phyloP scores from a whole-genome alignment of 2,797 vertebrate genomes.

The Acestrorhynchus altus region DNA sequence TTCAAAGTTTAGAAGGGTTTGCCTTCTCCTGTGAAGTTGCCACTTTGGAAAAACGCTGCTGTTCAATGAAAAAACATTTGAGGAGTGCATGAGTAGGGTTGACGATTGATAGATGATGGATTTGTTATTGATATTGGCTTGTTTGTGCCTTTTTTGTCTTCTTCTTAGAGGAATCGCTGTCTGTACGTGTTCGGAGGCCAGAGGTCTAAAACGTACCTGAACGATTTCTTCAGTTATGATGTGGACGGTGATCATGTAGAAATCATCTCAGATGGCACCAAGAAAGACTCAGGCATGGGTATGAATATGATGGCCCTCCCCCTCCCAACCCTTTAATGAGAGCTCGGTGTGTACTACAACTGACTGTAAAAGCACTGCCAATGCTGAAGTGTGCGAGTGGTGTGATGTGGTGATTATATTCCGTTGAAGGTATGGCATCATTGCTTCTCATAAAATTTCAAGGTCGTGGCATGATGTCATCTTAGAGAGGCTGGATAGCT shows the following conservation, averaged over 20 bases:
- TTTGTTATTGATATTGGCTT: neutral
- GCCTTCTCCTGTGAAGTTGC: too few relatives aligned
- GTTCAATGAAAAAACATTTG: too few relatives aligned
- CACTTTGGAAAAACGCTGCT: too few relatives aligned
- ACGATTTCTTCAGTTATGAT: constrained; percentile 99
- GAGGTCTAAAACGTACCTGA: constrained; percentile 97
- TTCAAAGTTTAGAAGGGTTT: too few relatives aligned
- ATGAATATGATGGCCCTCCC: neutral
- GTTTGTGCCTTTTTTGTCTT: constrained; percentile 11
- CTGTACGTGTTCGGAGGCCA: constrained; percentile 98
- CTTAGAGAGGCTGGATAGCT: neutral
- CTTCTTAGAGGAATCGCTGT: constrained; percentile 96
- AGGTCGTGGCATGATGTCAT: constrained; percentile 83
- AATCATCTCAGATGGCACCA: constrained; percentile 98
- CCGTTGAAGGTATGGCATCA: constrained; percentile 57
- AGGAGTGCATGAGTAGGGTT: too few relatives aligned
- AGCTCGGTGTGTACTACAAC: neutral
- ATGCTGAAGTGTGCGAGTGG: neutral
- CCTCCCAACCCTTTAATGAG: too few relatives aligned
- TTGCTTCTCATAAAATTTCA: constrained; percentile 8
- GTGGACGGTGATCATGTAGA: constrained; percentile 97
- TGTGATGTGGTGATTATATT: neutral
- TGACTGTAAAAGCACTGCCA: neutral
- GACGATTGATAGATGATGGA: neutral
- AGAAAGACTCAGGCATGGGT: constrained; percentile 99